Evolutionary conservation across 1,140 invertebrate genomes (phyloP).

Genomic region (Drosophila murphyi): DNA sequence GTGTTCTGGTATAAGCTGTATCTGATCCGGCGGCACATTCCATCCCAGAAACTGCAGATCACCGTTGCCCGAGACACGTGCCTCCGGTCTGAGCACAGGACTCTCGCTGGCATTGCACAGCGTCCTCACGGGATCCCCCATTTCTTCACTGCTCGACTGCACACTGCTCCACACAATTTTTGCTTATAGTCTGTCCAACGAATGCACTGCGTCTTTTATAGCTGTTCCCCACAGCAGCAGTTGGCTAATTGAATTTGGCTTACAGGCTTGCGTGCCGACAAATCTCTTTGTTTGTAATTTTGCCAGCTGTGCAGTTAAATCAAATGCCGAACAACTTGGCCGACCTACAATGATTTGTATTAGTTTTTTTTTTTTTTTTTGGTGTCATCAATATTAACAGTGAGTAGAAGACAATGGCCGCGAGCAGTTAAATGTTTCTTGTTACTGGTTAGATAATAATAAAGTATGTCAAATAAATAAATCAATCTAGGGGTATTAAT

Average conservation of each 20-base stretch:
- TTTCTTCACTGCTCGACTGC: not conserved
- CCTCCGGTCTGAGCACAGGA: constrained; percentile 64
- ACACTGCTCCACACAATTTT: constrained; percentile 28
- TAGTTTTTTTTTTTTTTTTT: not conserved
- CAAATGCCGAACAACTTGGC: constrained; percentile 13
- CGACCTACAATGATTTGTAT: not conserved
- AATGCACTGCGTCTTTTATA: constrained; percentile 48
- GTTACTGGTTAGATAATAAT: too few species aligned
- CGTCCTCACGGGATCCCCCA: constrained; percentile 42
- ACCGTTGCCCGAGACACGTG: constrained; percentile 51
- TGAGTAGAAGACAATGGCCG: not conserved
- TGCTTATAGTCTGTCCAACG: constrained; percentile 2
- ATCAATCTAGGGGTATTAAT: too few species aligned
- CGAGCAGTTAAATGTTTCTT: too few species aligned
- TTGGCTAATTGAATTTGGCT: constrained; percentile 67
- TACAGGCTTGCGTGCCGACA: constrained; percentile 58
- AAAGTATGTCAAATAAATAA: too few species aligned
- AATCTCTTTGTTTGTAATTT: constrained; percentile 52
- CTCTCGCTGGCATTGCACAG: constrained; percentile 71
- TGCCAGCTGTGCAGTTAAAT: constrained; percentile 49
- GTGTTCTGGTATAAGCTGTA: constrained; percentile 91
- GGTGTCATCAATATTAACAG: constrained; percentile 9
- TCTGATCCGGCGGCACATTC: constrained; percentile 91
- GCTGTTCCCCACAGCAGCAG: not conserved
- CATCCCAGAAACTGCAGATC: constrained; percentile 88